Base-by-base conservation (phyloP, 2,797 vertebrate genomes). In the Phataginus tricuspis region DNA sequence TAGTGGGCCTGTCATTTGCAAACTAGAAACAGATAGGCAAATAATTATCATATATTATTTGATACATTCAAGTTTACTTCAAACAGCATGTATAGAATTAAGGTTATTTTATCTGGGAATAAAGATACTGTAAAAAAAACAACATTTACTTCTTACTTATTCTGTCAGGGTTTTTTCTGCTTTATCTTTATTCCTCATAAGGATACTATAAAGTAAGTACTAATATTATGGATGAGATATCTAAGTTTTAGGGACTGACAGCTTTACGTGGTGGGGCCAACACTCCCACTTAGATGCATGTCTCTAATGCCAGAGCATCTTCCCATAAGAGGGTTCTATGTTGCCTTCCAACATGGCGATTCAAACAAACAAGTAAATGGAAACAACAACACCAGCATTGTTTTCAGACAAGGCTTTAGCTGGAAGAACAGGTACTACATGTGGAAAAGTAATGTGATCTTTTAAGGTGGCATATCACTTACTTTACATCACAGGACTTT, bases 91-190 rank as follows among this genome's bases (percentile, higher is more conserved):
- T 80, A 7, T 31, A 86, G 49, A 87, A 55, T 83, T 82, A 95
- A 68, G 25, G 37, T 86, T 42, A 42, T 92, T 96, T 92, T 95
- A 75, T 97, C 27, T 61, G 92, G 51, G 77, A 84, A 95, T 37
- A 85, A 57, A n/a, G 51, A 53, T 55, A 34, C 72, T 55, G 45
- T 39, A n/a, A 39, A 55, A 85, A 83, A 84, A 5, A 5, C 61
- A 78, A 90, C 39, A n/a, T 57, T 86, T 64, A 69, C 77, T 82
- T 5, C 55, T 91, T 94, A 21, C 39, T 86, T 94, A 66, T 79
- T 90, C 85, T 94, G 25, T 29, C 45, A 79, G 16, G 7, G 21
- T 57, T 39, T 79, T 92, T 78, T 94, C 25, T 86, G 87, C 69
- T 77, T 94, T 82, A 82, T 86, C 57, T 68, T 95, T 92, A 75